These are phyloP conservation scores for Steatornis caripensis DNA, from an alignment of 2,113 vertebrate species.

Conservation along the genomic window DNA sequence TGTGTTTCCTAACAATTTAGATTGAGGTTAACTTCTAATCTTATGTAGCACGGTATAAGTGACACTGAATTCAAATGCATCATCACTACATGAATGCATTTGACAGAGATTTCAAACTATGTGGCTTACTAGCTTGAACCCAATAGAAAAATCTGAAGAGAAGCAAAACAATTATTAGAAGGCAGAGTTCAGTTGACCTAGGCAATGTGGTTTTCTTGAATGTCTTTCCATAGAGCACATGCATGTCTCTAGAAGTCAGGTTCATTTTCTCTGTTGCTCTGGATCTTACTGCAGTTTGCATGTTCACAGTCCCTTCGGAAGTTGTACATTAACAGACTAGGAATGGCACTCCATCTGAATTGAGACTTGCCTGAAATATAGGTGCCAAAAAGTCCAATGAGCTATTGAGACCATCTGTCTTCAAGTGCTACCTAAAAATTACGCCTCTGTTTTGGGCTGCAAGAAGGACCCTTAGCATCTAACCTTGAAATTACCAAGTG, in stretches of 20 bases:
- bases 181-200: background rate
- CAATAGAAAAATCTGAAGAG: background rate
- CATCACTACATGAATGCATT: background rate
- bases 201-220: background rate
- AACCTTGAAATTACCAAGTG: background rate
- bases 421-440: background rate
- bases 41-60: background rate
- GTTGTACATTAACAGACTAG: background rate
- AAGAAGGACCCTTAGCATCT: background rate
- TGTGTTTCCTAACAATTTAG: background rate
- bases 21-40: background rate
- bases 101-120: background rate
- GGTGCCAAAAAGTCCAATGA: background rate
- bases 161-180: background rate
- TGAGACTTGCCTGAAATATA: background rate
- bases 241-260: background rate
- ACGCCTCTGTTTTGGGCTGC: background rate
- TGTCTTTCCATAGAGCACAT: background rate
- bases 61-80: background rate
- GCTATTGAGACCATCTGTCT: background rate
- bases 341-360: background rate
- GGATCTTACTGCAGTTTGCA: background rate
- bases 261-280: background rate
- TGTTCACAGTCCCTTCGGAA: background rate
- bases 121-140: background rate